Conservation (phyloP, 2,888 invertebrate species). For the Ornithoptera priamus region DNA sequence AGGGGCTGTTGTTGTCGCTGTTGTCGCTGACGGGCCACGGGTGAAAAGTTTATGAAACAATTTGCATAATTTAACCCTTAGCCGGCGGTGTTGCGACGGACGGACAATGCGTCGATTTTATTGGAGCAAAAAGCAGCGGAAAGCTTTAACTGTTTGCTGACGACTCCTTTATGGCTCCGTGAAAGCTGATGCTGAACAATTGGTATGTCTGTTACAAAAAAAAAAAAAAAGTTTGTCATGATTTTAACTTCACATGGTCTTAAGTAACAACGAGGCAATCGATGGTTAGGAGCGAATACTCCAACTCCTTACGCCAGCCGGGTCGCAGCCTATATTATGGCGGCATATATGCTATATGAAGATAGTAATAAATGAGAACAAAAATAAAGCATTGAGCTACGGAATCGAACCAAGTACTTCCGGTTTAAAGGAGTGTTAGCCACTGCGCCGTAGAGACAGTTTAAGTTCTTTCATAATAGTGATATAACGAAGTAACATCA, state of each 20-base stretch:
- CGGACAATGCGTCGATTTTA: constrained; percentile 54
- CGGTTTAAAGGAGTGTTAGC: no score
- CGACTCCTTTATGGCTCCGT: constrained; percentile 49
- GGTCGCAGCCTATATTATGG: no score
- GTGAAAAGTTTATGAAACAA: constrained; percentile 55
- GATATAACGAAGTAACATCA: no score
- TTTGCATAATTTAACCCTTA: constrained; percentile 78
- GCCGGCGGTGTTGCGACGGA: constrained; percentile 48
- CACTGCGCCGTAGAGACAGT: no score
- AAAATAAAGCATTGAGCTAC: no score
- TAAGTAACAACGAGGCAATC: no score
- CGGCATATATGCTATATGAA: no score
- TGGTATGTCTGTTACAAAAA: background rate
- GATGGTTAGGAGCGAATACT: no score
- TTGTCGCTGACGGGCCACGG: constrained; percentile 29
- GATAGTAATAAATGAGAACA: no score
- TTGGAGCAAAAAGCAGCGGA: constrained; percentile 65
- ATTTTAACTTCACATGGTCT: background rate
- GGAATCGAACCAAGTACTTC: no score
- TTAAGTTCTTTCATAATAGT: no score
- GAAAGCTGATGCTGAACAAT: constrained; percentile 47
- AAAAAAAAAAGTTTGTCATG: background rate
- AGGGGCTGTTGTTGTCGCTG: constrained; percentile 28
- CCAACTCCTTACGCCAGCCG: no score
- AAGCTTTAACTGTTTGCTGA: constrained; percentile 56